Evolutionary conservation across 2,888 invertebrate species (phyloP), one percentile per base, ranked within the genome.

Genomic region (Isotomurus palustris): DNA sequence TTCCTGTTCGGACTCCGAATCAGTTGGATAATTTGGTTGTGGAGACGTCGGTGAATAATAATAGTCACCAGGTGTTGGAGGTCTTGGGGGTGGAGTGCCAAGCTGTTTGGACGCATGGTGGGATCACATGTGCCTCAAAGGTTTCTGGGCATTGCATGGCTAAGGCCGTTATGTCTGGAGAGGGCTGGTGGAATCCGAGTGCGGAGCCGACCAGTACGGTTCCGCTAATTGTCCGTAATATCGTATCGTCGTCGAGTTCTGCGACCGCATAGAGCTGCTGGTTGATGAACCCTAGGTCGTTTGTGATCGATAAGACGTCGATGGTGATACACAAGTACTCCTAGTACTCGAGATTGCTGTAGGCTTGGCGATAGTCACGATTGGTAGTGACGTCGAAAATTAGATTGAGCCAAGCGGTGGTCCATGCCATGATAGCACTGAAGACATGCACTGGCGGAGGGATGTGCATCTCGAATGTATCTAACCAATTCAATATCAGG

Each of bases 351-450:
- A 47, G 47, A 10, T 10, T n/a, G 8, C 10, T 10, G 19, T 44
- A 44, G 25, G 44, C 44, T 6, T 6, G 5, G 8, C 44, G 44
- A 22, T 44, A 44, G 22, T 44, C 44, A 5, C 8, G 21, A 24
- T 44, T 44, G 24, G 44, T 44, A 14, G 14, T 17, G 8, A 10
- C 19, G 17, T 40, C 10, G 40, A 40, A n/a, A 6, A 40, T 19
- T 6, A 40, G 17, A 40, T 40, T 40, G 17, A 40, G 14, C 40
- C 40, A 40, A 3, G 51, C 38, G 1, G 51, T 56, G 3, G n/a
- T 21, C 52, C 56, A 56, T 10, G 56, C 44, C 45, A 36, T 21
- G 17, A 51, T 4, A 24, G 35, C 25, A 14, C 28, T 2, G 14
- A 24, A 1, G 4, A 52, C 2, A 36, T 56, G 56, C 17, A 56